phyloP scores from a whole-genome alignment of 2,888 invertebrate species.

The Drosophila monieri region DNA sequence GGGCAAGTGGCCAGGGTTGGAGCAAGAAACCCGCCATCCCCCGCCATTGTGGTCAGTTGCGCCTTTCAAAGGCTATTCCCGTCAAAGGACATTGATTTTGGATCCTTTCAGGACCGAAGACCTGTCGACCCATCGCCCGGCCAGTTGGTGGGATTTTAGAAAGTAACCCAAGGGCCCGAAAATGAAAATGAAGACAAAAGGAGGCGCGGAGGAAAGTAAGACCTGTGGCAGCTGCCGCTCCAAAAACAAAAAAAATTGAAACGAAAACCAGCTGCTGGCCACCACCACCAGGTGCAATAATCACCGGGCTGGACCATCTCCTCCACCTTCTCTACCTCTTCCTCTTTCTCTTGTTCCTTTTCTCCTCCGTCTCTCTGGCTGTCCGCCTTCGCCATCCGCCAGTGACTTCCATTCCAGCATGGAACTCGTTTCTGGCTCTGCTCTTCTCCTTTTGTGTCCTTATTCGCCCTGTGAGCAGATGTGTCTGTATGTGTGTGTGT shows the following conservation, averaged over 20 bases:
- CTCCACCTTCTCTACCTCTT: background rate
- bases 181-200: slow-evolving; percentile 1
- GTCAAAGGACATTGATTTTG: too few relatives aligned
- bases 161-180: slow-evolving; percentile 22
- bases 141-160: slow-evolving; percentile 27
- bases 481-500: slow-evolving; percentile 12
- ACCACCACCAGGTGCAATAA: slow-evolving; percentile 72
- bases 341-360: background rate
- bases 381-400: slow-evolving; percentile 14
- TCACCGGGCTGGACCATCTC: slow-evolving; percentile 41
- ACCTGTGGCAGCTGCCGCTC: slow-evolving; percentile 39
- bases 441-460: slow-evolving; percentile 71
- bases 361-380: background rate
- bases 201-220: slow-evolving; percentile 16
- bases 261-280: slow-evolving; percentile 35
- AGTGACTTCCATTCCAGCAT: background rate
- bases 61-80: background rate
- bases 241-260: background rate
- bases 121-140: background rate
- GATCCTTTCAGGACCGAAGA: too few relatives aligned
- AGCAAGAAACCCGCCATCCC: too few relatives aligned
- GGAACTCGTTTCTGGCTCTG: slow-evolving; percentile 61
- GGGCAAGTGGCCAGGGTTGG: too few relatives aligned
- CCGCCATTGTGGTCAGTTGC: too few relatives aligned
- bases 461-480: slow-evolving; percentile 54